Conservation (phyloP, 2,113 vertebrate species). For the Halichoeres trimaculatus region DNA sequence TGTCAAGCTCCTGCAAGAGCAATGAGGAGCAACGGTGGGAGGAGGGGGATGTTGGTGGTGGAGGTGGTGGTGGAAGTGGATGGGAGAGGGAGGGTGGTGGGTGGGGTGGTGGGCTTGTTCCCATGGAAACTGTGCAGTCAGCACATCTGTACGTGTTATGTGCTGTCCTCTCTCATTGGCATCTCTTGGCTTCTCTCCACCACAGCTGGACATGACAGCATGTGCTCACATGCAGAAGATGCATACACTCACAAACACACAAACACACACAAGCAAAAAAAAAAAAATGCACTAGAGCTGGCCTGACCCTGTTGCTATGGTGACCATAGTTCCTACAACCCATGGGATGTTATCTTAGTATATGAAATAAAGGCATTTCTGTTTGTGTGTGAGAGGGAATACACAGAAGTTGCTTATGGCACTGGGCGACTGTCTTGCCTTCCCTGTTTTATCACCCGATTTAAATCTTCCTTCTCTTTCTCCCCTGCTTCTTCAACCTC, state of each 20-base stretch:
- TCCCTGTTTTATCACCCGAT: slow-evolving; percentile 18
- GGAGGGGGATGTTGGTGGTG: slow-evolving; percentile 49
- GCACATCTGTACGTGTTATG: slow-evolving; percentile 81
- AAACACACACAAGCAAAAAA: neutral
- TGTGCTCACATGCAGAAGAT: slow-evolving; percentile 13
- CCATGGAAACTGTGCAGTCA: slow-evolving; percentile 88
- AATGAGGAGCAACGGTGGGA: slow-evolving; percentile 56
- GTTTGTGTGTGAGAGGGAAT: slow-evolving; percentile 22
- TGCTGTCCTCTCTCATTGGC: slow-evolving; percentile 69
- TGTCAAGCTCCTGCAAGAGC: slow-evolving; percentile 67
- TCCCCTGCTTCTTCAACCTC: neutral
- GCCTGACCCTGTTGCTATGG: slow-evolving; percentile 60
- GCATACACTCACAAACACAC: neutral
- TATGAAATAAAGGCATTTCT: slow-evolving; percentile 17
- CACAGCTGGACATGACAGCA: slow-evolving; percentile 65
- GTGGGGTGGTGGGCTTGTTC: slow-evolving; percentile 67
- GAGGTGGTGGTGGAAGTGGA: neutral
- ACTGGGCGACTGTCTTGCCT: slow-evolving; percentile 14
- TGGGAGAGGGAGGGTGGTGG: slow-evolving; percentile 37
- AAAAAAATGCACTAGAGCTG: neutral
- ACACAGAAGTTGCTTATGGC: slow-evolving; percentile 27
- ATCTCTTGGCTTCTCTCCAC: slow-evolving; percentile 60
- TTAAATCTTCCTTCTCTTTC: neutral
- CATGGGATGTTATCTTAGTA: slow-evolving; percentile 38
- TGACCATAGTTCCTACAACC: slow-evolving; percentile 32